Percentiles rank a stretch among this genome's conserved stretches.
These are phyloP conservation scores for Brachionus paranguensis DNA, from an alignment of 1,140 invertebrate species.

Conservation along the genomic window DNA sequence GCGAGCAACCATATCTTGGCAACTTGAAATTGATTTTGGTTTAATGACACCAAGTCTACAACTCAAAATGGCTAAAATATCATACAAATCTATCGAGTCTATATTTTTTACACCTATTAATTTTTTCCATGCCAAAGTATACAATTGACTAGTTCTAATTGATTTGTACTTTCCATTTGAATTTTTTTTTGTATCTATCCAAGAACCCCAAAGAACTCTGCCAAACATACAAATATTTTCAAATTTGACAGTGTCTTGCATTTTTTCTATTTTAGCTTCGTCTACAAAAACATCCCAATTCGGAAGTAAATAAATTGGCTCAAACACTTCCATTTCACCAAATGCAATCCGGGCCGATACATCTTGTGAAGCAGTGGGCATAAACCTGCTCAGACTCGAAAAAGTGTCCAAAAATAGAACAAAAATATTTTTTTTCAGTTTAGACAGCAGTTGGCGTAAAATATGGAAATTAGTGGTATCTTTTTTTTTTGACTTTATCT, in stretches of 20 bases:
- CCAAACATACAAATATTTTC: neutral
- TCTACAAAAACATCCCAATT: slow-evolving; percentile 17
- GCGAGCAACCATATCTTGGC: neutral
- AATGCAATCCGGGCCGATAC: neutral
- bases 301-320: slow-evolving; percentile 1
- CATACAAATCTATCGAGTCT: neutral
- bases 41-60: neutral
- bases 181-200: neutral
- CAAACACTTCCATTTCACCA: neutral
- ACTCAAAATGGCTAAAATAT: neutral
- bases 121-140: neutral
- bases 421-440: slow-evolving; percentile 1
- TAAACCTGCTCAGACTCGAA: neutral
- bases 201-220: neutral
- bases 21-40: neutral
- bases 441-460: neutral
- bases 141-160: neutral
- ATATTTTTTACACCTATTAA: neutral
- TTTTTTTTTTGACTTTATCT: neutral
- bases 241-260: neutral
- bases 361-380: neutral
- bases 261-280: neutral
- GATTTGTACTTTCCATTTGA: neutral
- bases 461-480: neutral
- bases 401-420: neutral